phyloP scores from a whole-genome alignment of 1,140 invertebrate species.

The Musca domestica region DNA sequence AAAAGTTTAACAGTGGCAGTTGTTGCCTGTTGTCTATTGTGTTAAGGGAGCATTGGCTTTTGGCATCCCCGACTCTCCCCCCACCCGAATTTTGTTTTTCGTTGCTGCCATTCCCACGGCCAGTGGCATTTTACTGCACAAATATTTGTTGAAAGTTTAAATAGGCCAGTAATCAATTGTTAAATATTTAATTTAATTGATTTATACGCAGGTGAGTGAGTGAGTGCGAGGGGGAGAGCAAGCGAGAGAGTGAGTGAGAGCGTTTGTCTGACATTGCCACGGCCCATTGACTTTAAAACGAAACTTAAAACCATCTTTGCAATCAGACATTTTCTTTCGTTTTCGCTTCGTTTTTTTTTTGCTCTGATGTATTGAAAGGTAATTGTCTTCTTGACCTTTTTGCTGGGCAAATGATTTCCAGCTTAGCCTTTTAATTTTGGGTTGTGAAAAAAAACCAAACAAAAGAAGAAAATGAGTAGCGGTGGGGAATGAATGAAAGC shows the following conservation, averaged over 20 bases:
- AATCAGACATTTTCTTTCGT: not conserved
- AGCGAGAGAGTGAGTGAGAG: no score
- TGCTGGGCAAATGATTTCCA: not conserved
- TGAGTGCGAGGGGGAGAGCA: not conserved
- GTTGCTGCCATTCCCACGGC: no score
- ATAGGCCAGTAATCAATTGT: not conserved
- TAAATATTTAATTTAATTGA: constrained; percentile 14
- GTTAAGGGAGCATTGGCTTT: not conserved
- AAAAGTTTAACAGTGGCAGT: no score
- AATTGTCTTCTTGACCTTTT: not conserved
- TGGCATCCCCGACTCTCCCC: not conserved
- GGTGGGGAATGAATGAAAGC: not conserved
- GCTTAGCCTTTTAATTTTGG: not conserved
- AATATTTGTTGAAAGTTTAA: constrained; percentile 8
- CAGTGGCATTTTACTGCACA: not conserved
- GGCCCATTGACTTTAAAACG: no score
- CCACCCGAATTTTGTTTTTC: not conserved
- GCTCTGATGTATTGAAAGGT: not conserved
- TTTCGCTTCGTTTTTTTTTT: not conserved
- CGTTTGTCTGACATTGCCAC: no score
- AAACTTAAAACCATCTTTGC: no score
- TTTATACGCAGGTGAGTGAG: constrained; percentile 5
- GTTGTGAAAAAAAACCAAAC: not conserved
- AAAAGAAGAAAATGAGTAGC: not conserved
- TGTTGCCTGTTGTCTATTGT: no score